phyloP scores from a whole-genome alignment of 2,797 vertebrate genomes.

The Centroberyx gerrardi region DNA sequence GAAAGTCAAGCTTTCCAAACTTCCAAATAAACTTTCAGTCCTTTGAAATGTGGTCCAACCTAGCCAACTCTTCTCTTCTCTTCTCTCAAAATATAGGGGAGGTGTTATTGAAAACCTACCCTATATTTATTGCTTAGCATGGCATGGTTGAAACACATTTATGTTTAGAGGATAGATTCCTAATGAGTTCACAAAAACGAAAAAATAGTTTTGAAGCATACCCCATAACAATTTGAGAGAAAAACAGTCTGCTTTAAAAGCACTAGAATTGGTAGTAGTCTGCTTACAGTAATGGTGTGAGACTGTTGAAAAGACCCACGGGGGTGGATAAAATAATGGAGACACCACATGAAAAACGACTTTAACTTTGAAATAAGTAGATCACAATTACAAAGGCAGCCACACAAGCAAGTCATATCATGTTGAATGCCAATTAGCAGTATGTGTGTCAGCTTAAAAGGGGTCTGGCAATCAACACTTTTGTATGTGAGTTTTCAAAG shows the following conservation, averaged over 20 bases:
- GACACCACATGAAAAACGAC: constrained; percentile 46
- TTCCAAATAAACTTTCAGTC: constrained; percentile 19
- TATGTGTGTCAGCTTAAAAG: constrained; percentile 25
- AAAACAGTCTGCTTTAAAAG: constrained; percentile 39
- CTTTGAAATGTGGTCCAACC: not conserved
- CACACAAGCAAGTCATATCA: constrained; percentile 6
- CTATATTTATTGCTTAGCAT: not conserved
- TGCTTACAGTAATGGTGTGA: constrained; percentile 44
- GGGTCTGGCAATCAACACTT: not conserved
- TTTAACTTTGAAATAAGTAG: constrained; percentile 67
- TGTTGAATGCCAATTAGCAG: constrained; percentile 47
- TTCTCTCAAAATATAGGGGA: not conserved
- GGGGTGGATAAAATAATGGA: constrained; percentile 50
- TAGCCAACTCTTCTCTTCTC: not conserved
- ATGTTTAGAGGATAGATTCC: constrained; percentile 22
- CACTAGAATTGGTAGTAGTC: constrained; percentile 31
- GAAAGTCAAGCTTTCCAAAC: constrained; percentile 14
- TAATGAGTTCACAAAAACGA: constrained; percentile 43
- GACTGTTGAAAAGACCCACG: constrained; percentile 41
- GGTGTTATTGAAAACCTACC: too few relatives aligned
- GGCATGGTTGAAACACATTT: constrained; percentile 20
- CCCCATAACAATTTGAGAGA: constrained; percentile 25
- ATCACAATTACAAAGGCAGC: constrained; percentile 55
- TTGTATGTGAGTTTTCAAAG: not conserved
- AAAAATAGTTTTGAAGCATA: constrained; percentile 5